Percentiles rank a stretch among this genome's conserved stretches.
Evolutionary conservation across 2,797 vertebrate species (phyloP).

Genomic region (Sebastes diaconus): DNA sequence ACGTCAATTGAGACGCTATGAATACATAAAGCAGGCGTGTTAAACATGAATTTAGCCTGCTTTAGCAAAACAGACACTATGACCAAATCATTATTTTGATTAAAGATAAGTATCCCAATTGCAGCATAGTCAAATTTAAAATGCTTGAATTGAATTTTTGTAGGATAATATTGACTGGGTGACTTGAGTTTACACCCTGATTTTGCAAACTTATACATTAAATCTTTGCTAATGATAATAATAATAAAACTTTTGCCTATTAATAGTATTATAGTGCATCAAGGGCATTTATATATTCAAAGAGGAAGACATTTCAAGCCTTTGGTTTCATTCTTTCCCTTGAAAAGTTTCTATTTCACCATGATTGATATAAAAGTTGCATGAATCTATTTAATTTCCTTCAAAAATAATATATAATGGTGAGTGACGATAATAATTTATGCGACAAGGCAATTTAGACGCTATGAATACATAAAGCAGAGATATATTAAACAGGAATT

Average conservation of each 20-base stretch:
- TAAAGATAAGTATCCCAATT: not conserved
- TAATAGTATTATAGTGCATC: not conserved
- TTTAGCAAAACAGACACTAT: not conserved
- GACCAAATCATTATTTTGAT: not conserved
- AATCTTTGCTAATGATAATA: not conserved
- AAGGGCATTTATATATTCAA: not conserved
- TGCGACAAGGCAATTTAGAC: slow-evolving; percentile 21
- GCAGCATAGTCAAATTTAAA: not conserved
- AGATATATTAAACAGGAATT: not conserved
- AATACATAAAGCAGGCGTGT: slow-evolving; percentile 8
- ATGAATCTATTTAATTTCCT: slow-evolving; percentile 5
- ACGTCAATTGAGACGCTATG: slow-evolving; percentile 7
- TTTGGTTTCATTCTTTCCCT: no score
- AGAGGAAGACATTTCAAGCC: not conserved
- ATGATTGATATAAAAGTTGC: not conserved
- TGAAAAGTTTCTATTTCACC: not conserved
- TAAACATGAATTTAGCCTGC: not conserved
- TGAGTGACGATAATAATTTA: slow-evolving; percentile 21
- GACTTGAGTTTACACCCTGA: not conserved
- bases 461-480: slow-evolving; percentile 3
- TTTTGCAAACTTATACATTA: not conserved
- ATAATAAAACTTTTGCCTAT: no score
- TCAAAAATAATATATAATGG: not conserved
- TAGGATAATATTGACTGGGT: not conserved
- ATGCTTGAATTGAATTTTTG: not conserved